These are phyloP conservation scores for Gasteruption jaculator DNA, from an alignment of 2,888 invertebrate genomes.

Conservation along the genomic window DNA sequence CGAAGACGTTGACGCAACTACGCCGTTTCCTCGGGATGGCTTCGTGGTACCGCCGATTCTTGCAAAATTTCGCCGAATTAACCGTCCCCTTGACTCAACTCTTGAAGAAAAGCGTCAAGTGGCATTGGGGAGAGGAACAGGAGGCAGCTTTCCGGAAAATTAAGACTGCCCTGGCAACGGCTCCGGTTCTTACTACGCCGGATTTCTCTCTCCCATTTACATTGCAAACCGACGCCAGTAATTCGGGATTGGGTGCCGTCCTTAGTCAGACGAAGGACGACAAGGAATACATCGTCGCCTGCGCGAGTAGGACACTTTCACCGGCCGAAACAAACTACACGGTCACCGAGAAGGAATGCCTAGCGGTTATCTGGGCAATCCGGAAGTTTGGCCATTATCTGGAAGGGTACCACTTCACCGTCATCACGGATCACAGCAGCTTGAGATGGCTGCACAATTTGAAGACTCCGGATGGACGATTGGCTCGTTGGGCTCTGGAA, in stretches of 20 bases:
- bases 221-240: slow-evolving; percentile 24
- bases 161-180: slow-evolving; percentile 13
- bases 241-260: too few relatives aligned
- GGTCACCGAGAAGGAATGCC: slow-evolving; percentile 25
- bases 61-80: slow-evolving; percentile 21
- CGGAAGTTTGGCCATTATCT: slow-evolving; percentile 25
- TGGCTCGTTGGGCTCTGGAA: too few relatives aligned
- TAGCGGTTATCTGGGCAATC: slow-evolving; percentile 25
- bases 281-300: slow-evolving; percentile 20
- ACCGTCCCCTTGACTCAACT: slow-evolving; percentile 24
- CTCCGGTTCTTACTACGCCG: slow-evolving; percentile 22
- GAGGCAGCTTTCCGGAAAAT: slow-evolving; percentile 22
- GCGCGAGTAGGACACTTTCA: slow-evolving; percentile 17
- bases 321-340: slow-evolving; percentile 17
- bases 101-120: slow-evolving; percentile 21
- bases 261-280: slow-evolving; percentile 12
- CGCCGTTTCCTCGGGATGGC: slow-evolving; percentile 30
- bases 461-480: slow-evolving; percentile 24
- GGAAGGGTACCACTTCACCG: slow-evolving; percentile 26
- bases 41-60: slow-evolving; percentile 35
- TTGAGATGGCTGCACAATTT: slow-evolving; percentile 25
- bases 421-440: slow-evolving; percentile 27
- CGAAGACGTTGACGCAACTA: slow-evolving; percentile 22
- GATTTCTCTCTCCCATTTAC: slow-evolving; percentile 23
- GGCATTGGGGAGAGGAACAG: slow-evolving; percentile 22